phyloP scores from a whole-genome alignment of 1,140 invertebrate species.

The Neodiprion fabricii region DNA sequence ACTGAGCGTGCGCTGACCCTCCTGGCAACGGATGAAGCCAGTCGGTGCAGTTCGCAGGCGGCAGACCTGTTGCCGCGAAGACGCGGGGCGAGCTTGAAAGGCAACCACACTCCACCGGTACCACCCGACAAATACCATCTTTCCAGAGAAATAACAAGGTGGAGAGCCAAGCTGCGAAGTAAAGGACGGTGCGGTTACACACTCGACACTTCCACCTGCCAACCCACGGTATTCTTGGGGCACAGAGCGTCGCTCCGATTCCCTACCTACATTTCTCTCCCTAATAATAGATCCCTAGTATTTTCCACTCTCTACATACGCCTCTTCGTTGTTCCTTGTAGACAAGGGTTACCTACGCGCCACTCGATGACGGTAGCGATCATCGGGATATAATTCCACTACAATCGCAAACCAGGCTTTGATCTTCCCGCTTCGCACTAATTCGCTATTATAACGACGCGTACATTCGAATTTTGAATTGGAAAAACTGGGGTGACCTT shows the following conservation, averaged over 20 bases:
- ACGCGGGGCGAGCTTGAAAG: background rate
- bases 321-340: background rate
- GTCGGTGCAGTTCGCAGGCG: too few species aligned
- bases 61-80: background rate
- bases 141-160: background rate
- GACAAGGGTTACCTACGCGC: too few species aligned
- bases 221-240: conserved; percentile 1
- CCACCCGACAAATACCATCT: background rate
- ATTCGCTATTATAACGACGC: background rate
- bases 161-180: background rate
- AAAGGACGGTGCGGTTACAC: background rate
- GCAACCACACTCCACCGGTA: background rate
- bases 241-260: background rate
- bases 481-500: background rate
- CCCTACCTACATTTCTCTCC: conserved; percentile 3
- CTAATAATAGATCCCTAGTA: conserved; percentile 2
- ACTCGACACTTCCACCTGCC: conserved; percentile 1
- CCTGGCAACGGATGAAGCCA: too few species aligned
- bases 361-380: background rate
- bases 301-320: background rate
- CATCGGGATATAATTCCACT: background rate
- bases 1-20: too few species aligned
- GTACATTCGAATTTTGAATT: background rate
- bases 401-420: background rate
- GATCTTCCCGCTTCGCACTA: background rate